Evolutionary conservation across 2,888 invertebrate genomes (phyloP).

Genomic region (Auanema freiburgensis): DNA sequence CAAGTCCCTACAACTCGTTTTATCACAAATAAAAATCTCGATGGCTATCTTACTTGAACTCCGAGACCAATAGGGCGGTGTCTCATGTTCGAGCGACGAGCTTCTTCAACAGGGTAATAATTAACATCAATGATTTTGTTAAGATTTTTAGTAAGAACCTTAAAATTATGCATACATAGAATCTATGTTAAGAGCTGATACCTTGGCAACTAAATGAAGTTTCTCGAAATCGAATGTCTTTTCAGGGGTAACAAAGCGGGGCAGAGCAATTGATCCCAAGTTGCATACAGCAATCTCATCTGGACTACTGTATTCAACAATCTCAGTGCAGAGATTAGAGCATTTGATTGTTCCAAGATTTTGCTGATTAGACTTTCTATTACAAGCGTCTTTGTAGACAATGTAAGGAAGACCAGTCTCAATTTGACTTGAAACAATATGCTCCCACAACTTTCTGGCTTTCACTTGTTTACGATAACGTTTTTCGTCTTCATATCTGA

Average conservation of each 20-base stretch:
- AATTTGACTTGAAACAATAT: conserved; percentile 80
- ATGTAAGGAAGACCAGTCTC: conserved; percentile 98
- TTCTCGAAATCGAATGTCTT: conserved; percentile 82
- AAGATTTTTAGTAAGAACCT: conserved; percentile 82
- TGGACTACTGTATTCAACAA: conserved; percentile 80
- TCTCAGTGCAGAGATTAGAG: conserved; percentile 96
- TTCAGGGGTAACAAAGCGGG: conserved; percentile 83
- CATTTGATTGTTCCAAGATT: conserved; percentile 97
- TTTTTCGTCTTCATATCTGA: conserved; percentile 60
- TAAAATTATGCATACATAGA: not conserved
- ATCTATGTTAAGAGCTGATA: not conserved
- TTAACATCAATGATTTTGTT: conserved; percentile 97
- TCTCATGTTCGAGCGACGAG: conserved; percentile 78
- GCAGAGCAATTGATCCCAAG: conserved; percentile 92
- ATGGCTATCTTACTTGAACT: conserved; percentile 76
- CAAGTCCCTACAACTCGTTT: conserved; percentile 78
- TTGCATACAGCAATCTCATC: conserved; percentile 86
- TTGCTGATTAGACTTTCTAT: conserved; percentile 94
- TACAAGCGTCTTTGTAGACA: conserved; percentile 79
- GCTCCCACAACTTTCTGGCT: conserved; percentile 89
- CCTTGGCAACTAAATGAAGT: conserved; percentile 75
- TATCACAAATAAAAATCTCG: too few species aligned
- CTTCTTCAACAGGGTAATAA: conserved; percentile 88
- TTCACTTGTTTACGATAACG: conserved; percentile 68
- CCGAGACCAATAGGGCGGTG: conserved; percentile 80